Conservation (phyloP, 2,113 vertebrate genomes). For the Odocoileus virginianus region DNA sequence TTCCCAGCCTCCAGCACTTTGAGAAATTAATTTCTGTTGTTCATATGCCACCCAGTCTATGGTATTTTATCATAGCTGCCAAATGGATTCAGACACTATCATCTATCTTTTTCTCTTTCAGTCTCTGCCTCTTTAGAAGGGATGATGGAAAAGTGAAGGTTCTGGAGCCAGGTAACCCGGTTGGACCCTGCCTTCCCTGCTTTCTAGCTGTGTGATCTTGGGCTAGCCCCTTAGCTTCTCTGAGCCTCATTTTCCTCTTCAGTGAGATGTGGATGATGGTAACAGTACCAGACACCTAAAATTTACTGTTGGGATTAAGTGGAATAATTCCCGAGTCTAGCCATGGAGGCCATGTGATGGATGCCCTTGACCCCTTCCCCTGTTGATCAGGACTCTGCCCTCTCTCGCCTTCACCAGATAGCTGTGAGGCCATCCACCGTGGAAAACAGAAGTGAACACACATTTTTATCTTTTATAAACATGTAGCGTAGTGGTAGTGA, state of each 20-base stretch:
- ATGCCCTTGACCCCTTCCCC: accelerated
- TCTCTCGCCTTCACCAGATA: background rate
- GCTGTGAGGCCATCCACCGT: accelerated
- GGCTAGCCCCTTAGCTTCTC: background rate
- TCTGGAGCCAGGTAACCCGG: background rate
- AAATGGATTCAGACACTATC: background rate
- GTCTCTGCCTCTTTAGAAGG: background rate
- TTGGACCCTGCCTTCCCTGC: background rate
- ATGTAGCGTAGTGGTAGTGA: background rate
- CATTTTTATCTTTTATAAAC: background rate
- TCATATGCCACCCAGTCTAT: background rate
- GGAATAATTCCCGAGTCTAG: no score
- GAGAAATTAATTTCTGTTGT: background rate
- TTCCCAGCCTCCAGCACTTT: background rate
- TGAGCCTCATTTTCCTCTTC: background rate
- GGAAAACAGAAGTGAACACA: background rate
- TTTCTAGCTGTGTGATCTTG: background rate
- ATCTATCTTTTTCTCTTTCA: background rate
- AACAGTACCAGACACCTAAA: background rate
- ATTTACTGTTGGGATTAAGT: background rate
- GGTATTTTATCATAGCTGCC: background rate
- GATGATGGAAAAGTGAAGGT: background rate
- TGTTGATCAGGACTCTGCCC: accelerated
- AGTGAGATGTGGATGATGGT: background rate
- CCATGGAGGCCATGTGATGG: accelerated